Base-by-base conservation (phyloP, 2,888 invertebrate genomes). In the Julus scanicus region DNA sequence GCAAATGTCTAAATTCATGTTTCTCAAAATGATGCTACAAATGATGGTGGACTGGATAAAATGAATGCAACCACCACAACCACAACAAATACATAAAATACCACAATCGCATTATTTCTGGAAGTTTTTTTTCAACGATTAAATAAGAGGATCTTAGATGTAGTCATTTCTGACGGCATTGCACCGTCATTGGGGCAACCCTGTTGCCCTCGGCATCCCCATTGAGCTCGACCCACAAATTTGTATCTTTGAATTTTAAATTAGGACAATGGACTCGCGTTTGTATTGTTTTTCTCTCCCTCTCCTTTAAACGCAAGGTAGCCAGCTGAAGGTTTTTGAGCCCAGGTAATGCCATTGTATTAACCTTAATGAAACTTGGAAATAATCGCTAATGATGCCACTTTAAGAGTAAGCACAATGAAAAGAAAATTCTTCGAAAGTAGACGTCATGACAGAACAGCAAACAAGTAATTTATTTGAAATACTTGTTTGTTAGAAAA, bases 181-280 rank as follows among this genome's bases (percentile, higher is more conserved):
- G 57, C n/a, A n/a, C 57, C 57, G 17, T 9, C 53, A 15, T 53
- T 53, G 53, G 17, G 44, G 17, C 53, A 17, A 17, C n/a, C 57
- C 17, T 2, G 63, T 9, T 71, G 71, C 71, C 71, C 71, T 71
- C 71, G 20, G 29, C 29, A 71, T 20, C 71, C 71, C 71, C 71
- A 71, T 71, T 71, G 71, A 20, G 71, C 29, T 71, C 71, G 71
- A 71, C 71, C 71, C 71, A 71, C 71, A 71, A 63, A 71, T 71
- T 71, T 11, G 71, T 20, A 71, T 71, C 71, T 71, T 71, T 71
- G 71, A 71, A 71, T 71, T 71, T 71, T 71, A 71, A 71, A 71
- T 29, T 71, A 29, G 71, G 71, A 71, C 71, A 71, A 71, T 71
- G 71, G 71, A 71, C 71, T 71, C 11, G 71, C 6, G n/a, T 5